Evolutionary conservation across 37 sponge, comb jelly and placozoan genomes (phyloP).

Genomic region (Beroe forskalii): DNA sequence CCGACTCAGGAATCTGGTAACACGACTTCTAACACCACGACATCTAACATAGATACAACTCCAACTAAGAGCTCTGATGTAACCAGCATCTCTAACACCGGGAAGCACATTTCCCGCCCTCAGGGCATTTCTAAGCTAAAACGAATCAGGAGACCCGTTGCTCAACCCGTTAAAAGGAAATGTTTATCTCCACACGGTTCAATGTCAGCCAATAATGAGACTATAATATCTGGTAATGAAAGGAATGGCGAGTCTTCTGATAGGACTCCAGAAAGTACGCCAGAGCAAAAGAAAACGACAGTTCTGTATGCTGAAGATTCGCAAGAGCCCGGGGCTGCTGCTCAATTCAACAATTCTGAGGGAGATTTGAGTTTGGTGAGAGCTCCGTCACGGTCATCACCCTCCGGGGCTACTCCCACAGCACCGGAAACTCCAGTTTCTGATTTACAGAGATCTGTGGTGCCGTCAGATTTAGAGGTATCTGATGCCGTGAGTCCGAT

Average conservation of each 20-base stretch:
- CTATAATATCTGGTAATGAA: neutral
- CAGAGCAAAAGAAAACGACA: neutral
- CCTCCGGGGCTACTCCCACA: neutral
- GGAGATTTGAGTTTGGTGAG: neutral
- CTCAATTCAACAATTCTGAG: neutral
- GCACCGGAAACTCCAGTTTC: neutral
- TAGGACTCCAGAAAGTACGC: neutral
- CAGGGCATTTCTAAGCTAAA: neutral
- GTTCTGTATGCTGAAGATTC: constrained; percentile 7
- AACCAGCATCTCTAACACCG: neutral
- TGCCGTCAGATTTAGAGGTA: neutral
- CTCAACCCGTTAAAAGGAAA: neutral
- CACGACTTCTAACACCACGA: neutral
- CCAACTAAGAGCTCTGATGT: neutral
- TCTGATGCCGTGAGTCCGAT: neutral
- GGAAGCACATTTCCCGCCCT: neutral
- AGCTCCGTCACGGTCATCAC: neutral
- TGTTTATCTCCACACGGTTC: neutral
- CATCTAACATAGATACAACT: neutral
- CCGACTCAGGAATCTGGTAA: neutral
- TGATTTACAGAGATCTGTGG: too few species aligned
- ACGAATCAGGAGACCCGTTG: neutral
- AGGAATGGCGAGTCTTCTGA: neutral
- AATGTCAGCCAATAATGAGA: neutral
- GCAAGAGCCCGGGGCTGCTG: neutral